Evolutionary conservation across 1,140 invertebrate species (phyloP).

Genomic region (Tetragonula clypearis): DNA sequence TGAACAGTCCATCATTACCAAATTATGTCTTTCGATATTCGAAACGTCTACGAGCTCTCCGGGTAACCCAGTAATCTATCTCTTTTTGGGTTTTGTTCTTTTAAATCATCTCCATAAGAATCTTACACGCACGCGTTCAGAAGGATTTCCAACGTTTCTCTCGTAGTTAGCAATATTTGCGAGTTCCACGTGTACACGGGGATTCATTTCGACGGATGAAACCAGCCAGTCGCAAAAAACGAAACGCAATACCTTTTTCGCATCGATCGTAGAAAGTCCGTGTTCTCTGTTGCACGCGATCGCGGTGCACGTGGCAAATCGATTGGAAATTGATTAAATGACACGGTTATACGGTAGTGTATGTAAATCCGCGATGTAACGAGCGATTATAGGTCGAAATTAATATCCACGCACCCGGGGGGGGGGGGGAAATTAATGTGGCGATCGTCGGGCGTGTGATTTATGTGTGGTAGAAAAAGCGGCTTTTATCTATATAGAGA

Average conservation of each 20-base stretch:
- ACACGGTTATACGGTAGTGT: constrained; percentile 7
- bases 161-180: too few relatives aligned
- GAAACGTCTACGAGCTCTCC: too few relatives aligned
- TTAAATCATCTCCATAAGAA: too few relatives aligned
- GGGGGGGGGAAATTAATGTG: not conserved
- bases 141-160: too few relatives aligned
- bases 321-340: constrained; percentile 37
- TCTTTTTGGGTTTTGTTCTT: too few relatives aligned
- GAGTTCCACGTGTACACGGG: too few relatives aligned
- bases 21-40: too few relatives aligned
- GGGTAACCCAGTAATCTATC: too few relatives aligned
- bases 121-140: too few relatives aligned
- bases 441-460: not conserved
- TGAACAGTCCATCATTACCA: too few relatives aligned
- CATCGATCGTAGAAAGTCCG: not conserved
- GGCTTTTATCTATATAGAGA: not conserved
- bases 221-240: too few relatives aligned
- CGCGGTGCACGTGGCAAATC: not conserved
- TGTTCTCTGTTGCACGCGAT: not conserved
- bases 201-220: too few relatives aligned
- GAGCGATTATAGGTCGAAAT: not conserved
- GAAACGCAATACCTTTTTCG: not conserved
- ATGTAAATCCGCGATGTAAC: constrained; percentile 25
- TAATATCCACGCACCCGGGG: not conserved
- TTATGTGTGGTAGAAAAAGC: not conserved